Evolutionary conservation across 1,140 invertebrate genomes (phyloP).

Genomic region (Orchestia grillus): DNA sequence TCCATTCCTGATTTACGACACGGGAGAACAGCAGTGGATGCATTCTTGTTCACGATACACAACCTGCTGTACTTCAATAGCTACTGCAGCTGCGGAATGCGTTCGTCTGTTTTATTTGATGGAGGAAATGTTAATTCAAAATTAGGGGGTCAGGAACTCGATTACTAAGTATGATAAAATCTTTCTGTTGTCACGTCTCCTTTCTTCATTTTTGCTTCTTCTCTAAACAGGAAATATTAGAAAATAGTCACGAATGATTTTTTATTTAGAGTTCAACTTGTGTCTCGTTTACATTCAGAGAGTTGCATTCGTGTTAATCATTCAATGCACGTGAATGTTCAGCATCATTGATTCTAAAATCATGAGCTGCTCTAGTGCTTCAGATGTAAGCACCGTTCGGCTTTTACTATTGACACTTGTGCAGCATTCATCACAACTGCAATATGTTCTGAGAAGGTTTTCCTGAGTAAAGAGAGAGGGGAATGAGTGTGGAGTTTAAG

Average conservation of each 20-base stretch:
- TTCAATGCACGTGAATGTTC: background rate
- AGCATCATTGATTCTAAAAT: background rate
- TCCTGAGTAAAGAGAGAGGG: background rate
- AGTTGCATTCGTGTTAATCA: no score
- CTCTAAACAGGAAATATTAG: background rate
- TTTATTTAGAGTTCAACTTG: background rate
- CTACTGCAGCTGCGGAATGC: background rate
- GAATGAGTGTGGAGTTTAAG: background rate
- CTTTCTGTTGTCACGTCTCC: background rate
- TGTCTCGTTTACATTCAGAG: background rate
- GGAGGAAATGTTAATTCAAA: background rate
- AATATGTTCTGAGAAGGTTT: background rate
- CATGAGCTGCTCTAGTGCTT: background rate
- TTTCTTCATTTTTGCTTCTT: background rate
- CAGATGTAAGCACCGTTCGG: background rate
- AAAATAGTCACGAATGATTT: background rate
- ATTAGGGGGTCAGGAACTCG: background rate
- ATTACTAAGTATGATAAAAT: background rate
- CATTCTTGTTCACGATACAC: background rate
- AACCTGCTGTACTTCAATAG: background rate
- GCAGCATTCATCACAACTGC: background rate
- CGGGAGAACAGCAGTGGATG: background rate
- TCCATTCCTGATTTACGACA: constrained; percentile 21
- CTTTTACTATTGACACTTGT: background rate
- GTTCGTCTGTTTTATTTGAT: background rate